Evolutionary conservation across 2,888 invertebrate genomes (phyloP).

Genomic region (Nasonia oneida): DNA sequence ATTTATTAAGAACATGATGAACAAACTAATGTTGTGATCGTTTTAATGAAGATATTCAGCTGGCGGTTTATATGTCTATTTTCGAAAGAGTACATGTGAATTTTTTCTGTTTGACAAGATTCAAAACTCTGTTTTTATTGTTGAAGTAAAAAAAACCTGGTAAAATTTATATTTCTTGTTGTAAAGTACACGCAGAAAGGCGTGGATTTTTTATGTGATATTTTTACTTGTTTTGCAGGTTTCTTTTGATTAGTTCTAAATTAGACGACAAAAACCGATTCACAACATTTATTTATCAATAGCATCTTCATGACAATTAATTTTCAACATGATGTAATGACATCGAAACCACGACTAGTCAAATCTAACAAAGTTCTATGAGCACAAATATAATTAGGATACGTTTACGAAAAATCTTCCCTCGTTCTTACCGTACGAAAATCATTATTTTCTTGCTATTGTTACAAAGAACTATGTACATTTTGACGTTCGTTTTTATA

Average conservation of each 20-base stretch:
- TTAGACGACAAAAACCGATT: constrained; percentile 41
- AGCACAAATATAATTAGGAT: constrained; percentile 75
- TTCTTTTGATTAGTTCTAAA: constrained; percentile 51
- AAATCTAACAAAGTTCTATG: constrained; percentile 73
- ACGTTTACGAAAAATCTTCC: constrained; percentile 57
- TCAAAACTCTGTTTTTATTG: constrained; percentile 45
- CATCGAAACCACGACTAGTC: constrained; percentile 76
- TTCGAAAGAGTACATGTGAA: constrained; percentile 30
- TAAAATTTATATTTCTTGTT: constrained; percentile 52
- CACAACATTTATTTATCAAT: constrained; percentile 49
- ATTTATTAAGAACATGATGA: constrained; percentile 23
- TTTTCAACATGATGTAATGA: constrained; percentile 70
- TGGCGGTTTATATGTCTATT: constrained; percentile 28
- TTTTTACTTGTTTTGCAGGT: constrained; percentile 45
- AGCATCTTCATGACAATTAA: constrained; percentile 75
- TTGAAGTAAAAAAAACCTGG: constrained; percentile 45
- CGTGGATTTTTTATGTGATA: constrained; percentile 51
- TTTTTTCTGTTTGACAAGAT: constrained; percentile 45
- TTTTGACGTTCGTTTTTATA: constrained; percentile 43
- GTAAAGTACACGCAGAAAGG: constrained; percentile 12
- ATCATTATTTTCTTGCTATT: constrained; percentile 53
- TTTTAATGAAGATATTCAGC: constrained; percentile 45
- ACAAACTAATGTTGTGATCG: constrained; percentile 34
- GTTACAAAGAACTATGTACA: constrained; percentile 26
- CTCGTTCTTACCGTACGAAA: constrained; percentile 56